phyloP scores from a whole-genome alignment of 2,888 invertebrate species.

The Acanthopleura granulata region DNA sequence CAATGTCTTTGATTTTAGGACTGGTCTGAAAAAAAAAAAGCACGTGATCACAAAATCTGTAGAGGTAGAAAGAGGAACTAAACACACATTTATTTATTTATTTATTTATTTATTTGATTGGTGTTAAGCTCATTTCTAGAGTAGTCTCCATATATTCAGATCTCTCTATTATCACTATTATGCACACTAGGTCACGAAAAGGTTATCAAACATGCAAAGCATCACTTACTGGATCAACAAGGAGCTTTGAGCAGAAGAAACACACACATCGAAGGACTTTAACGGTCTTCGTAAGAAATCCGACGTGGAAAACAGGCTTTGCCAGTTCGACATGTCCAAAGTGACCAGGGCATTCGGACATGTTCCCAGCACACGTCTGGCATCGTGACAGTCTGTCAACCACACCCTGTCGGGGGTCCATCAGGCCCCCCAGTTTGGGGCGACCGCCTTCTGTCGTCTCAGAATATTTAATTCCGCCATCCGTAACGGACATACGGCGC shows the following conservation, averaged over 20 bases:
- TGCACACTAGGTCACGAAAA: no score
- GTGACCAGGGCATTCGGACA: constrained; percentile 99
- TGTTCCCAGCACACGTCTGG: constrained; percentile 78
- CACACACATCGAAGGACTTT: constrained; percentile 99
- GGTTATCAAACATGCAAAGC: constrained; percentile 3
- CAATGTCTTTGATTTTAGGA: constrained; percentile 93
- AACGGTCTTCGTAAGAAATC: constrained; percentile 96
- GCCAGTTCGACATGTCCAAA: constrained; percentile 99
- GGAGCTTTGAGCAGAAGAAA: constrained; percentile 97
- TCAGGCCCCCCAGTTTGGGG: constrained; percentile 96
- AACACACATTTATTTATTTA: no score
- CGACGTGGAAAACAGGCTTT: constrained; percentile 98
- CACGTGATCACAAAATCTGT: no score
- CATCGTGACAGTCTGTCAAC: constrained; percentile 86
- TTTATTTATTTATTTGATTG: background rate
- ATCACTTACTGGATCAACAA: constrained; percentile 90
- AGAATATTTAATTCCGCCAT: constrained; percentile 95
- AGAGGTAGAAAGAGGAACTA: no score
- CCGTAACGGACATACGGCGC: constrained; percentile 95
- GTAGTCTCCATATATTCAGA: no score
- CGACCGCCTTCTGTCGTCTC: constrained; percentile 99
- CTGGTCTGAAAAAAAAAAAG: constrained; percentile 77
- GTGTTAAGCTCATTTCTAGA: no score
- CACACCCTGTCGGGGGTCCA: constrained; percentile 99
- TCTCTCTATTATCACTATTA: no score